These are phyloP conservation scores for Labeo catla DNA, from an alignment of 2,113 vertebrate genomes.

Conservation along the genomic window DNA sequence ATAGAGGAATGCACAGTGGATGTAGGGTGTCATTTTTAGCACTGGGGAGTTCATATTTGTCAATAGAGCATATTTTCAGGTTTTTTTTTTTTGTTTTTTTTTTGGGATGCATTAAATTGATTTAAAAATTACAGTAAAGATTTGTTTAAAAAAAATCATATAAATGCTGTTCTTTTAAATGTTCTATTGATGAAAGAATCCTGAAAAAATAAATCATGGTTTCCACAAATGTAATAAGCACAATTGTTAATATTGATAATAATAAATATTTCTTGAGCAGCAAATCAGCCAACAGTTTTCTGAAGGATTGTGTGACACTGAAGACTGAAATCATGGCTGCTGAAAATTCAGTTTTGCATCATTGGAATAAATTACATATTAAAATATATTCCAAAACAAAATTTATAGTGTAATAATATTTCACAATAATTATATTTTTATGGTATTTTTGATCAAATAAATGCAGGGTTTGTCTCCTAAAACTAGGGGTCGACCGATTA, in stretches of 20 bases:
- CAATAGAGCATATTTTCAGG: background rate
- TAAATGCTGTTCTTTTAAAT: background rate
- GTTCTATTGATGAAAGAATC: background rate
- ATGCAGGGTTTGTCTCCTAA: too few relatives aligned
- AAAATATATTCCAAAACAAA: too few relatives aligned
- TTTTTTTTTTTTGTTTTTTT: too few relatives aligned
- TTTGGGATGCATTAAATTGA: background rate
- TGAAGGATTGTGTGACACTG: background rate
- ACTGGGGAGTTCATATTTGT: background rate
- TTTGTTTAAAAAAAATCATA: too few relatives aligned
- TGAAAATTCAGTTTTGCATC: background rate
- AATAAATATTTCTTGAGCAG: background rate
- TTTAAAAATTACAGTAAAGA: background rate
- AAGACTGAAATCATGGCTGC: background rate
- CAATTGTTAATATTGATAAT: background rate
- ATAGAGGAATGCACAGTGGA: too few relatives aligned
- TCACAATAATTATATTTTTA: too few relatives aligned
- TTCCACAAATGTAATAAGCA: background rate
- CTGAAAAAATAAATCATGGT: background rate
- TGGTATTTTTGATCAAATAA: too few relatives aligned
- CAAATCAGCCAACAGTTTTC: background rate
- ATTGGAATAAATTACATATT: background rate
- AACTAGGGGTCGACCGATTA: too few relatives aligned
- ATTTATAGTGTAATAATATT: too few relatives aligned
- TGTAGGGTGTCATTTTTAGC: background rate